These are phyloP conservation scores for Thalassophryne amazonica DNA, from an alignment of 2,797 vertebrate genomes.

Conservation along the genomic window DNA sequence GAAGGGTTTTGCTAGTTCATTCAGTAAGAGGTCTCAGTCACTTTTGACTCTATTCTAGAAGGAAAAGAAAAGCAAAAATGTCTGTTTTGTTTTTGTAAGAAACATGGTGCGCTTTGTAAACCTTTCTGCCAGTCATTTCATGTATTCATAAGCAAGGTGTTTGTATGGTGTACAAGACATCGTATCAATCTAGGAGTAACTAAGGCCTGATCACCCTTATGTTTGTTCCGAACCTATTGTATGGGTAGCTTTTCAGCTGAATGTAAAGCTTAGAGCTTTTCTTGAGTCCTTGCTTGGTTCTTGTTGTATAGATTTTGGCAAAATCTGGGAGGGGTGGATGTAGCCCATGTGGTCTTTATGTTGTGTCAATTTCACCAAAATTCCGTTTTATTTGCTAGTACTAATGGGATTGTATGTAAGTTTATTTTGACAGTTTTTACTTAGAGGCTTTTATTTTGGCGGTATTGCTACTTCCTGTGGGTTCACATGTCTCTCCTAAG, in stretches of 20 bases:
- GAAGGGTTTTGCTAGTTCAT: background rate
- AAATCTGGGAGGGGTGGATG: no score
- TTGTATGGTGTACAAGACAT: slow-evolving; percentile 12
- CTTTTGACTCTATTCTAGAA: background rate
- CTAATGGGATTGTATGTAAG: no score
- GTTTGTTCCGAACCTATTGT: slow-evolving; percentile 2
- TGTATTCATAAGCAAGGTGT: background rate
- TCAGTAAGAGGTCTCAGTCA: background rate
- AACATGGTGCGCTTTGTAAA: background rate
- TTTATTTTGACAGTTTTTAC: no score
- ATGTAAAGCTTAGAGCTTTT: background rate
- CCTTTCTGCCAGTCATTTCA: background rate
- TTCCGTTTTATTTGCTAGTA: no score
- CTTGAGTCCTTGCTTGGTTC: no score
- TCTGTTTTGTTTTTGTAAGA: background rate
- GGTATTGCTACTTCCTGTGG: no score
- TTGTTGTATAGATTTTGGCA: no score
- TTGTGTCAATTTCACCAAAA: no score
- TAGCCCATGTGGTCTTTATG: no score
- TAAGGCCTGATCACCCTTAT: slow-evolving; percentile 13
- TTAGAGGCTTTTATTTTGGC: no score
- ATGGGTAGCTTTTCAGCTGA: slow-evolving; percentile 7
- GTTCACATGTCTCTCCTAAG: no score
- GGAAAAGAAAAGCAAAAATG: no score
- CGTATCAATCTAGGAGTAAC: slow-evolving; percentile 2